Base-by-base conservation (phyloP, 2,888 invertebrate species). In the Pristionchus exspectatus region DNA sequence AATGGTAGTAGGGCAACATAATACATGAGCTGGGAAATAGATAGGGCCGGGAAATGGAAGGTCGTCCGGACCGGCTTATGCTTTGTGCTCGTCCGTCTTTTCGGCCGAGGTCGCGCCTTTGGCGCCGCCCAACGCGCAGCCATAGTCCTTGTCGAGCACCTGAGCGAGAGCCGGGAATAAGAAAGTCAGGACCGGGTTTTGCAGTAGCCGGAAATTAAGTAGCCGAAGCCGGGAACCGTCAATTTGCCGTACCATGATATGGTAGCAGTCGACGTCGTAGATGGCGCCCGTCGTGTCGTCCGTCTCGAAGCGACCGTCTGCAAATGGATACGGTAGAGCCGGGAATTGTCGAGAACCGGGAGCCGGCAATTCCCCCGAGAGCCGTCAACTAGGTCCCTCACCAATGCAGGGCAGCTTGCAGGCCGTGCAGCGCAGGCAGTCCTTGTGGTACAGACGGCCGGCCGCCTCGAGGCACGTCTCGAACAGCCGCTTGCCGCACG, bases 251-350 rank as follows among this genome's bases (percentile, higher is more conserved):
- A 81, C 84, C 56, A 59, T 12, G 59, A 85, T 30, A 27, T 85
- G 84, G 59, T 85, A 85, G 84, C 84, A 85, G 84, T 85, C 84
- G 21, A 59, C 59, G 33, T 85, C 84, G 84, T 85, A 85, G 84
- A 85, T 63, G 59, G 30, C 59, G 84, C 84, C 84, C 33, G 30
- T 24, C 18, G 30, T 24, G 59, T 85, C 84, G 84, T 85, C 84
- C 59, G 10, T 56, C 33, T 59, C 59, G 84, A 7, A 85, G 14
- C 12, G 56, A 59, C 59, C 59, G 38, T 85, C 84, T 85, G 30
- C n/a, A 85, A 81, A 7, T 21, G 38, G 12, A 50, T 50, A 50
- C 44, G 44, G 38, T 16, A 30, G 69, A 72, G 33, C 27, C 66
- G 66, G n/a, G 18, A 72, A 33, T 33, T 33, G 5, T 18, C 21